Evolutionary conservation across 2,888 invertebrate species (phyloP).

Genomic region (Cylloceria caligata): DNA sequence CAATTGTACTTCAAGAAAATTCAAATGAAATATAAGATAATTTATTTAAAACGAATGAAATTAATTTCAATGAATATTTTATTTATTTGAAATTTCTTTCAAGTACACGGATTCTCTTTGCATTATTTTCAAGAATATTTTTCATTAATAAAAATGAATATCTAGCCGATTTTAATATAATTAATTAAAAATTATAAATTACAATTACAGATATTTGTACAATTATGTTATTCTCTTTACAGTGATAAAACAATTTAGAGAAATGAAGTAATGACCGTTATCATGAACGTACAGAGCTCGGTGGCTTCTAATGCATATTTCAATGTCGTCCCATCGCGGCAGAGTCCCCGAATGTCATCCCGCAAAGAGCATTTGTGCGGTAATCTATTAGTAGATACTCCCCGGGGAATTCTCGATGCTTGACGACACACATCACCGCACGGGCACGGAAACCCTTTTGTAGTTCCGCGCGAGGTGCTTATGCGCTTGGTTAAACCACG

Average conservation of each 20-base stretch:
- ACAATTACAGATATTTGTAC: background rate
- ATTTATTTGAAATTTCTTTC: too few relatives aligned
- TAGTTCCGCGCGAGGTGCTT: slow-evolving; percentile 79
- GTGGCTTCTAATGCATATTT: slow-evolving; percentile 62
- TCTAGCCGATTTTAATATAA: too few relatives aligned
- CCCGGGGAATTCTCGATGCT: slow-evolving; percentile 41
- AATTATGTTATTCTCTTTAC: background rate
- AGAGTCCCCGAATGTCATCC: slow-evolving; percentile 51
- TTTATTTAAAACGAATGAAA: too few relatives aligned
- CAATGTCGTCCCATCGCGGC: slow-evolving; percentile 47
- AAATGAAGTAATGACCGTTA: background rate
- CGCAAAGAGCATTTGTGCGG: slow-evolving; percentile 64
- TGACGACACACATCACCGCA: slow-evolving; percentile 69
- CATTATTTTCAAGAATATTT: too few relatives aligned
- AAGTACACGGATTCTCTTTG: too few relatives aligned
- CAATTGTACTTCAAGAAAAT: too few relatives aligned
- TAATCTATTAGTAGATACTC: slow-evolving; percentile 66
- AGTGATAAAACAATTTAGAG: background rate
- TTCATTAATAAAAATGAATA: too few relatives aligned
- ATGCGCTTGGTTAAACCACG: slow-evolving; percentile 80
- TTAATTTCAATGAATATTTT: too few relatives aligned
- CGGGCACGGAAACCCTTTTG: slow-evolving; percentile 82
- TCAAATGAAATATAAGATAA: too few relatives aligned
- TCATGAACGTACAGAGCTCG: background rate
- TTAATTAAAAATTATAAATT: too few relatives aligned